Evolutionary conservation across 1,140 invertebrate species (phyloP).

Genomic region (Hermetia illucens): DNA sequence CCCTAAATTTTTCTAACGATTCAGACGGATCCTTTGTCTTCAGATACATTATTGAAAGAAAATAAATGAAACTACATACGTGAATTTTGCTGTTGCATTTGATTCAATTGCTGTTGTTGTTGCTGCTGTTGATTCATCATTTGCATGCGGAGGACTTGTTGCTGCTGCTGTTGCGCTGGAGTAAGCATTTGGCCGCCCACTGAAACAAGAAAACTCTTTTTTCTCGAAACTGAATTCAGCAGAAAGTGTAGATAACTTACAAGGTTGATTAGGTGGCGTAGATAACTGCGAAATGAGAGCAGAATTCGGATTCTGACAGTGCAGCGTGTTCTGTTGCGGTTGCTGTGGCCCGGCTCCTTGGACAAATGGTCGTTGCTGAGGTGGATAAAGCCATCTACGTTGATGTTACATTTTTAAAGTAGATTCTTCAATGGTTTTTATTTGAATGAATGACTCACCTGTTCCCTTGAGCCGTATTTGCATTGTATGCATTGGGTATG

Average conservation of each 20-base stretch:
- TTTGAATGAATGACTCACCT: too few species aligned
- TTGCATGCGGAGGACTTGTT: slow-evolving; percentile 16
- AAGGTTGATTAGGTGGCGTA: slow-evolving; percentile 42
- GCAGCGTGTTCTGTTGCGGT: slow-evolving; percentile 11
- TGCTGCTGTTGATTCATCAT: slow-evolving; percentile 25
- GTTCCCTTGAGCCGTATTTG: neutral
- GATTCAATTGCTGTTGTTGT: slow-evolving; percentile 21
- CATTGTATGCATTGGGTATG: neutral
- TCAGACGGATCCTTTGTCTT: too few species aligned
- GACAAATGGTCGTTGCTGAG: slow-evolving; percentile 20
- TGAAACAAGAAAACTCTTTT: neutral
- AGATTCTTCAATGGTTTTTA: too few species aligned
- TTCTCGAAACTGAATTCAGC: too few species aligned
- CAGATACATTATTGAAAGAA: too few species aligned
- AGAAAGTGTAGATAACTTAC: too few species aligned
- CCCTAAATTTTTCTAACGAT: too few species aligned
- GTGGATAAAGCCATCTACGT: neutral
- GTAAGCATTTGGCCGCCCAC: slow-evolving; percentile 16
- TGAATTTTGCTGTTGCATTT: neutral
- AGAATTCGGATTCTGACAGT: slow-evolving; percentile 31
- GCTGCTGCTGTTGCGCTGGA: slow-evolving; percentile 30
- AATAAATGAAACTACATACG: neutral
- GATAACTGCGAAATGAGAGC: slow-evolving; percentile 54
- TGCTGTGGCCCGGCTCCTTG: slow-evolving; percentile 10
- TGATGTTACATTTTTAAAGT: too few species aligned